These are phyloP conservation scores for Phortica magna DNA, from an alignment of 2,888 invertebrate species.

Conservation along the genomic window DNA sequence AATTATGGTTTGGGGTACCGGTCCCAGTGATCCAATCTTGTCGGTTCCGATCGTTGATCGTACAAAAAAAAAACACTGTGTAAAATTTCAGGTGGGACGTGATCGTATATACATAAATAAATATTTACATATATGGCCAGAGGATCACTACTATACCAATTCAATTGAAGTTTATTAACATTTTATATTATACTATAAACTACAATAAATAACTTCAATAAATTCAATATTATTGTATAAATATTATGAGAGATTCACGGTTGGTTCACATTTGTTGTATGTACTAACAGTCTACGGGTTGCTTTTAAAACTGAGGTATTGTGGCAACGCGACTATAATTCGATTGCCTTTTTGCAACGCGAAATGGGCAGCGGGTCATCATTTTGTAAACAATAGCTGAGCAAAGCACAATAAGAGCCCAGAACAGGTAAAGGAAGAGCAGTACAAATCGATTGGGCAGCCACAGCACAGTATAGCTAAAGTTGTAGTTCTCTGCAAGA, in stretches of 20 bases:
- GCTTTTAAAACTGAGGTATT: slow-evolving; percentile 75
- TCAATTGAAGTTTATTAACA: neutral
- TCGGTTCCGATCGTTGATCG: too few species aligned
- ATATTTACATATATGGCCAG: too few species aligned
- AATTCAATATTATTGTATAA: neutral
- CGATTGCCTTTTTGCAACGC: slow-evolving; percentile 72
- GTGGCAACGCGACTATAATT: slow-evolving; percentile 67
- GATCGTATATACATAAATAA: too few species aligned
- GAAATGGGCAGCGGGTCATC: slow-evolving; percentile 77
- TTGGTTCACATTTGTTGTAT: neutral
- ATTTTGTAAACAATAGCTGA: slow-evolving; percentile 70
- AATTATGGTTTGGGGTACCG: too few species aligned
- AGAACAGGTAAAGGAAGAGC: slow-evolving; percentile 71
- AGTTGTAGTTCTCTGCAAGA: slow-evolving; percentile 70
- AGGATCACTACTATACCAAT: too few species aligned
- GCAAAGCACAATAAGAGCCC: slow-evolving; percentile 71
- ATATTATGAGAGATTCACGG: slow-evolving; percentile 20
- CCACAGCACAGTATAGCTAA: slow-evolving; percentile 76
- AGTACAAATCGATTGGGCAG: slow-evolving; percentile 74
- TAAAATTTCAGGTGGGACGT: too few species aligned
- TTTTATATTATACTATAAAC: neutral
- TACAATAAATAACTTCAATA: neutral
- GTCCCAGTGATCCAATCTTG: too few species aligned
- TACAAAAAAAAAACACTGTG: too few species aligned
- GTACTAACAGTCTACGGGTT: slow-evolving; percentile 24